These are phyloP conservation scores for Centruroides vittatus DNA, from an alignment of 1,140 invertebrate genomes.

Conservation along the genomic window DNA sequence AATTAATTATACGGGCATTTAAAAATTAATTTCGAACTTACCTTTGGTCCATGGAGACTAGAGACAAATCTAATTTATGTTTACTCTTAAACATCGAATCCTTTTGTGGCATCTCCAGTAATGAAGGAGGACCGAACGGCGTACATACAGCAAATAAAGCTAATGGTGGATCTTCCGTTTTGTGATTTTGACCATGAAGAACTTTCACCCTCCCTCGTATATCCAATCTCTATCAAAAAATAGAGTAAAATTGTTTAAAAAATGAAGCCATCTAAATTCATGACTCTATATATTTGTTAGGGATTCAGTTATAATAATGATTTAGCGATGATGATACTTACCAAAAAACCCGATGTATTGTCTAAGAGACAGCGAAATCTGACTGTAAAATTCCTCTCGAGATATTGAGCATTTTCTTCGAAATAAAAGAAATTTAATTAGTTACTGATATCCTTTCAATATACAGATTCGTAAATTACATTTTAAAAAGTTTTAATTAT, in stretches of 20 bases:
- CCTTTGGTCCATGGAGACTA: conserved; percentile 78
- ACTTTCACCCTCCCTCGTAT: conserved; percentile 90
- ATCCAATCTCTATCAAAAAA: conserved; percentile 62
- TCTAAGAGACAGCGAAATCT: conserved; percentile 94
- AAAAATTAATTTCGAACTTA: neutral
- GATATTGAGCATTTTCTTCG: conserved; percentile 59
- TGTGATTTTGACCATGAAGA: conserved; percentile 85
- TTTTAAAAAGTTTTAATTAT: neutral
- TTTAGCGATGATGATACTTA: conserved; percentile 34
- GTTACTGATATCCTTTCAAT: too few relatives aligned
- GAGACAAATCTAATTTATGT: conserved; percentile 87
- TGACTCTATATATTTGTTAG: too few relatives aligned
- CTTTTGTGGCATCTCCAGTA: conserved; percentile 31
- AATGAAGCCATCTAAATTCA: too few relatives aligned
- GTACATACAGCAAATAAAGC: conserved; percentile 93
- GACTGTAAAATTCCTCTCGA: conserved; percentile 85
- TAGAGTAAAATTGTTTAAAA: too few relatives aligned
- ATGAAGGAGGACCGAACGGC: conserved; percentile 73
- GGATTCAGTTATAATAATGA: too few relatives aligned
- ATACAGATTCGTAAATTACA: too few relatives aligned
- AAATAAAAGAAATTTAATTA: neutral
- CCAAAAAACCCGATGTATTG: conserved; percentile 97
- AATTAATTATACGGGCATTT: too few relatives aligned
- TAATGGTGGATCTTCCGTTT: conserved; percentile 79
- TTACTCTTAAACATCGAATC: conserved; percentile 97